Percentiles rank a stretch among this genome's conserved stretches.
Evolutionary conservation across 1,140 invertebrate genomes (phyloP).

Genomic region (Heliconius melpomene): DNA sequence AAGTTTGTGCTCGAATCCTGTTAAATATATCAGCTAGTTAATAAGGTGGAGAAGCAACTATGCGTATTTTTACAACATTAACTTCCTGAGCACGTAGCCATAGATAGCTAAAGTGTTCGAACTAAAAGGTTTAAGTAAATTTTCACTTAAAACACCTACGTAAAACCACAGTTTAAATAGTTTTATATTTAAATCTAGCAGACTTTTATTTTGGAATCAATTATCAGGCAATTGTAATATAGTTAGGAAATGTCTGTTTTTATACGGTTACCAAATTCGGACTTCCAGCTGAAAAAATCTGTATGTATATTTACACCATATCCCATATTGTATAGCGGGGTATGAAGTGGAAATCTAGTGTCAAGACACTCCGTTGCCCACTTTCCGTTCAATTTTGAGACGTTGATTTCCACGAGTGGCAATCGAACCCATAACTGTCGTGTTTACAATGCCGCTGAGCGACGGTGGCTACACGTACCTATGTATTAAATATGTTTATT

Average conservation of each 20-base stretch:
- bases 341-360: no score
- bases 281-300: no score
- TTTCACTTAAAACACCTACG: neutral
- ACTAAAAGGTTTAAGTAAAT: conserved; percentile 1
- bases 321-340: no score
- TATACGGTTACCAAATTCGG: neutral
- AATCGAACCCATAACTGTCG: neutral
- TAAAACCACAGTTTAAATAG: neutral
- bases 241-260: neutral
- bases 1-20: neutral
- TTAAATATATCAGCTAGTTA: neutral
- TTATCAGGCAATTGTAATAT: neutral
- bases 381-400: no score
- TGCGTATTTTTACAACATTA: neutral
- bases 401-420: neutral
- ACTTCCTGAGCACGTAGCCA: conserved; percentile 1
- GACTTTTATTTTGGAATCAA: neutral
- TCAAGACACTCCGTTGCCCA: no score
- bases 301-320: no score
- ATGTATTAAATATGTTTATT: no score
- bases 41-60: conserved; percentile 1
- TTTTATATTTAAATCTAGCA: neutral
- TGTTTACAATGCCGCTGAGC: neutral
- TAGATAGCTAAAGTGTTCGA: conserved; percentile 8
- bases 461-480: no score